Evolutionary conservation across 2,113 vertebrate species (phyloP).

Genomic region (Orycteropus afer): DNA sequence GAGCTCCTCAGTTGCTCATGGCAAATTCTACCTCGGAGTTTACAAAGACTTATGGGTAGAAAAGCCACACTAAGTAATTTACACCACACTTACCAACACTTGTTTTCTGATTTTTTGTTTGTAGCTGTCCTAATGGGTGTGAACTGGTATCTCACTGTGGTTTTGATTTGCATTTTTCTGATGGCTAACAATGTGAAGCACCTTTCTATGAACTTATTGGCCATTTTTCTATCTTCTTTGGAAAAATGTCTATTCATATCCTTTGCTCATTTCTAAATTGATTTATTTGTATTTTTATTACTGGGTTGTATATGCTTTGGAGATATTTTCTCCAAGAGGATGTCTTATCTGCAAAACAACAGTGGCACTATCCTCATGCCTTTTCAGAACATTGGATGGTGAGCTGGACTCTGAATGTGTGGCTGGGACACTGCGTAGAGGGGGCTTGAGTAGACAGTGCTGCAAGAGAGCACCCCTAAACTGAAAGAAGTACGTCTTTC

Average conservation of each 20-base stretch:
- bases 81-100: not conserved
- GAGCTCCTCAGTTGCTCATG: too few species aligned
- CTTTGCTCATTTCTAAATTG: not conserved
- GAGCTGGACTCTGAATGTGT: not conserved
- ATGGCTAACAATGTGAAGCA: not conserved
- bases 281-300: not conserved
- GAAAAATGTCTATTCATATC: not conserved
- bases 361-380: not conserved
- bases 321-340: not conserved
- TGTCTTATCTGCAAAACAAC: not conserved
- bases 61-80: too few species aligned
- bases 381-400: not conserved
- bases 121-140: not conserved
- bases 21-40: too few species aligned
- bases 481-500: not conserved
- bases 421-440: not conserved
- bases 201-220: not conserved
- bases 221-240: not conserved
- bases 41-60: too few species aligned
- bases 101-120: not conserved
- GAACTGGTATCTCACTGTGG: not conserved
- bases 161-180: not conserved
- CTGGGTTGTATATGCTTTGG: not conserved
- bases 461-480: not conserved
- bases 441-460: not conserved